Percentiles rank a stretch among this genome's conserved stretches.
Conservation (phyloP, 2,888 invertebrate species). For the Cataglyphis albicans region DNA sequence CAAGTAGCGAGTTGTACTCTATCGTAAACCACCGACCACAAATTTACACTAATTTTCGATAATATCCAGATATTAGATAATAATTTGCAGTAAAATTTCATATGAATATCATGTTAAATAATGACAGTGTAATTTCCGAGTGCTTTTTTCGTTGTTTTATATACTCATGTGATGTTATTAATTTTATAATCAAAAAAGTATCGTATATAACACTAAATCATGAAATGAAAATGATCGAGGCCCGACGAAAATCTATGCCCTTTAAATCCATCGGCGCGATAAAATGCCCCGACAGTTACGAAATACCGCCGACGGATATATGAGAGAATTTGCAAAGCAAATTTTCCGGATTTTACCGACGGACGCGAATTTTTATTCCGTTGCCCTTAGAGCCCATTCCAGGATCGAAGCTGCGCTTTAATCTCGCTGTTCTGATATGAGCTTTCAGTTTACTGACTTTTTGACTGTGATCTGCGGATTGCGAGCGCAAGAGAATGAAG, state of each 20-base stretch:
- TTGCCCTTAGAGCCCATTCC: conserved; percentile 31
- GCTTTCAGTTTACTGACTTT: conserved; percentile 38
- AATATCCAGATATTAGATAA: background rate
- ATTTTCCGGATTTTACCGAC: conserved; percentile 66
- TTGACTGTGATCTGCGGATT: conserved; percentile 17
- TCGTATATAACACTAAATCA: conserved; percentile 4
- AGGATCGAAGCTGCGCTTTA: conserved; percentile 38
- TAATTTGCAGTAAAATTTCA: background rate
- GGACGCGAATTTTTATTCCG: conserved; percentile 48
- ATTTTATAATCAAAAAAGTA: conserved; percentile 1
- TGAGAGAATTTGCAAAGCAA: conserved; percentile 74
- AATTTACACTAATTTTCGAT: conserved; percentile 8
- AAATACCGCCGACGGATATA: conserved; percentile 23
- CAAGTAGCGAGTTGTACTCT: background rate
- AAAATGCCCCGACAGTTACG: conserved; percentile 56
- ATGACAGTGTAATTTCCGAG: background rate
- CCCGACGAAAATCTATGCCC: conserved; percentile 66
- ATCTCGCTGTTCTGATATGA: conserved; percentile 44
- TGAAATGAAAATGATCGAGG: conserved; percentile 40
- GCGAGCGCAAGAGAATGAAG: conserved; percentile 21
- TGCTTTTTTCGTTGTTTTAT: background rate
- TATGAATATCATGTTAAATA: background rate
- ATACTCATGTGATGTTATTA: background rate
- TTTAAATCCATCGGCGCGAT: conserved; percentile 64
- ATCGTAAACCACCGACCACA: background rate